phyloP scores from a whole-genome alignment of 2,113 vertebrate species.

The Sylvilagus bachmani region DNA sequence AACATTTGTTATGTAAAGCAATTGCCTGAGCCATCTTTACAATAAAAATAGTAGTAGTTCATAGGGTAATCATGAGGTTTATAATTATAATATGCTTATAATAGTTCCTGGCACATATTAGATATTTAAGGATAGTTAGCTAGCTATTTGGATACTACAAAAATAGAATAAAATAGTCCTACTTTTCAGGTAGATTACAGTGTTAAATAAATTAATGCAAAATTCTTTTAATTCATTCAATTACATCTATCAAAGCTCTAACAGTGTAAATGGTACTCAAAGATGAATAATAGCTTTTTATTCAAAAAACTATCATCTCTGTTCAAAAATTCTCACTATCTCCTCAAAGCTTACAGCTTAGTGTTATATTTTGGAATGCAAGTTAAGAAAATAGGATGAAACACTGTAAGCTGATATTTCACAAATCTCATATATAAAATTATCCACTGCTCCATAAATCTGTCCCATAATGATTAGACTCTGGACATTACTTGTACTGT shows the following conservation, averaged over 20 bases:
- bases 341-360: neutral
- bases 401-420: neutral
- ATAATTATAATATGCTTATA: neutral
- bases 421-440: neutral
- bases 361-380: neutral
- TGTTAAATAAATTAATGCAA: neutral
- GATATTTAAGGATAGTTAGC: neutral
- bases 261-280: neutral
- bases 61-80: neutral
- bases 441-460: neutral
- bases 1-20: neutral
- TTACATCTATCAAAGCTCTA: neutral
- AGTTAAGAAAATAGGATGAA: neutral
- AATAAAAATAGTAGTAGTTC: neutral
- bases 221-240: neutral
- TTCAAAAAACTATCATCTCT: neutral
- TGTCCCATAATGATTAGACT: neutral
- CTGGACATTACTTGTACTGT: neutral
- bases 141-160: constrained; percentile 1
- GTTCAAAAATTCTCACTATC: neutral
- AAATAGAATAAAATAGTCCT: neutral
- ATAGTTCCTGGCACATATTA: neutral
- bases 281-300: neutral
- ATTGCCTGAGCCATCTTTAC: neutral
- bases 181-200: neutral